Conservation (phyloP, 2,888 invertebrate genomes). For the Hymenopus coronatus region DNA sequence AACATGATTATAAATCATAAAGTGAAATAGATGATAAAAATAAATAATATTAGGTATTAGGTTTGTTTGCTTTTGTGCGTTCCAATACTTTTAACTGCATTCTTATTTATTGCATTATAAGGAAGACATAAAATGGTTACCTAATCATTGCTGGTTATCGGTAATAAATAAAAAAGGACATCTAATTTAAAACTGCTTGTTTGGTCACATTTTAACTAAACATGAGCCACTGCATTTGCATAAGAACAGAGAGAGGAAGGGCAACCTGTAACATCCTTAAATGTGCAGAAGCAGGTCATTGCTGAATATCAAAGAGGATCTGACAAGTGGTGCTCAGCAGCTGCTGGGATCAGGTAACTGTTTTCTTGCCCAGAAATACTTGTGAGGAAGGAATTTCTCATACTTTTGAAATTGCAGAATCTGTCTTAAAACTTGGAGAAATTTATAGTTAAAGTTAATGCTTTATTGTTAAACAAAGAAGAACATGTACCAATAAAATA, state of each 20-base stretch:
- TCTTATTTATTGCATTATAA: not conserved
- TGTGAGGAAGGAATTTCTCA: too few relatives aligned
- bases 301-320: not conserved
- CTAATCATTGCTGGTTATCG: too few relatives aligned
- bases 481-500: too few relatives aligned
- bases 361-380: not conserved
- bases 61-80: too few relatives aligned
- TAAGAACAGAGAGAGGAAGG: not conserved
- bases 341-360: not conserved
- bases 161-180: not conserved
- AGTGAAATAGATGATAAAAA: too few relatives aligned
- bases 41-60: too few relatives aligned
- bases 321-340: not conserved
- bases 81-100: not conserved
- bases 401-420: too few relatives aligned
- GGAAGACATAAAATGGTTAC: not conserved
- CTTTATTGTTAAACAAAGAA: too few relatives aligned
- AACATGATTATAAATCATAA: too few relatives aligned
- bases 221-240: not conserved
- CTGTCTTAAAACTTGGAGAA: too few relatives aligned
- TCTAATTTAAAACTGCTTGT: not conserved
- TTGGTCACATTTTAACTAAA: not conserved
- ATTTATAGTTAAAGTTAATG: too few relatives aligned
- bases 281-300: not conserved
- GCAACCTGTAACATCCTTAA: not conserved